These are phyloP conservation scores for Macrotus californicus DNA, from an alignment of 2,113 vertebrate genomes.

Conservation along the genomic window DNA sequence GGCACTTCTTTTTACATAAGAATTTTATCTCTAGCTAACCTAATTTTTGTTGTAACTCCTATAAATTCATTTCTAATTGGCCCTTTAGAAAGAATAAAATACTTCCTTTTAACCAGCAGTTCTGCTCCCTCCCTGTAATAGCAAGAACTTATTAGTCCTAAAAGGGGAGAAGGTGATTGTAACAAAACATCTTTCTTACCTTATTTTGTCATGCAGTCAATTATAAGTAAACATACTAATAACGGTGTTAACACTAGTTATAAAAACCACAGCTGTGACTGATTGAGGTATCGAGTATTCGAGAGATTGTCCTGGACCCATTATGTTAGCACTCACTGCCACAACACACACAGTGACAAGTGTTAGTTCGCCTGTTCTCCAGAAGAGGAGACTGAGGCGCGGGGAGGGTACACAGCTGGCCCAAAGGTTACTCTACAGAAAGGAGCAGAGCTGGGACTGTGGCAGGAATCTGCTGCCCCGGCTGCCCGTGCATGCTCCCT, in stretches of 20 bases:
- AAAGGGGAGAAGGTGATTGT: background rate
- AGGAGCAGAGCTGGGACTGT: background rate
- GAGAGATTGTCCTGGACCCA: background rate
- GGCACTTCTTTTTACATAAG: background rate
- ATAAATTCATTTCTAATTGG: constrained; percentile 29
- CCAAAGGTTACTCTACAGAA: background rate
- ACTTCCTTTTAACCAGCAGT: background rate
- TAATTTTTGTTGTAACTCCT: background rate
- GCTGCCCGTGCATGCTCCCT: background rate
- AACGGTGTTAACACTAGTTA: background rate
- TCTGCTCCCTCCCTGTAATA: background rate
- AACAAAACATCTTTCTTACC: background rate
- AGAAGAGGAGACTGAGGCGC: background rate
- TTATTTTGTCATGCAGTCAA: background rate
- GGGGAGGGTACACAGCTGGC: background rate
- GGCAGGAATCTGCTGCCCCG: background rate
- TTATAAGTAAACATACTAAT: background rate
- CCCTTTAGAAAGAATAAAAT: constrained; percentile 18
- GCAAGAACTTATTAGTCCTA: background rate
- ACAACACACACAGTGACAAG: background rate
- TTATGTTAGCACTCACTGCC: background rate
- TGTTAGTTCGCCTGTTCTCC: background rate
- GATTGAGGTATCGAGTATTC: background rate
- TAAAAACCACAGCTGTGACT: constrained; percentile 6
- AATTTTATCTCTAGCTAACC: constrained; percentile 25